Base-by-base conservation (phyloP, 2,113 vertebrate species). In the Cryptomyrus ogoouensis region DNA sequence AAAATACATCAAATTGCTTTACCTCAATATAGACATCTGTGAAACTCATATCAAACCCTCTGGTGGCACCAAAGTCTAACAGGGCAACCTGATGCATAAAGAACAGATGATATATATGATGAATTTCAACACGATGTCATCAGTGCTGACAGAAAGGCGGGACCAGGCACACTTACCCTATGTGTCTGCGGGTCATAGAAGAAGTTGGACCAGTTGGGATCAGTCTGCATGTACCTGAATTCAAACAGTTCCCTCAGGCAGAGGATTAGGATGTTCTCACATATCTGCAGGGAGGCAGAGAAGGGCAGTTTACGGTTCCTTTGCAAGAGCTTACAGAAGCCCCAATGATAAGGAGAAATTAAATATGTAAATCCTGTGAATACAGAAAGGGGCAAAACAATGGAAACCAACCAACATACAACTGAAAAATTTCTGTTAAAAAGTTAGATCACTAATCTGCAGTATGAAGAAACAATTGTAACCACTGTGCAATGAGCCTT, bases 131-230 rank as follows among this genome's bases (percentile, higher is more conserved):
- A 70, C 10, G 3, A 21, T 27, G 13, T 10, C 58, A 77, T 46
- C n/a, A 31, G 19, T 4, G 52, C 49, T 47, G 44, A 66, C 24
- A 47, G 70, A 39, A 19, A 3, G 56, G 39, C 5, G 9, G 39
- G 89, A 66, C 8, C 8, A 27, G 58, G 58, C 0, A 70, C 0
- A 95, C 94, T 94, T 27, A 98, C 98, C 97, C 95, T 97, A 93
- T 99, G 97, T 12, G 95, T 94, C 92, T 98, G 96, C 0, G 98
- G 98, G 88, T 99, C 97, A 0, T 99, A 99, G 91, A 99, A 97
- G 94, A 99, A 99, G 95, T 99, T 99, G 56, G 98, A 99, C 98
- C 98, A 99, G 95, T 99, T 99, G n/a, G 98, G 98, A 92, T 99
- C 98, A 0, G 98, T 99, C 96, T 99, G 98, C 98, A 99, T 99